Base-by-base conservation (phyloP, 2,797 vertebrate species). In the Anguilla obscura region DNA sequence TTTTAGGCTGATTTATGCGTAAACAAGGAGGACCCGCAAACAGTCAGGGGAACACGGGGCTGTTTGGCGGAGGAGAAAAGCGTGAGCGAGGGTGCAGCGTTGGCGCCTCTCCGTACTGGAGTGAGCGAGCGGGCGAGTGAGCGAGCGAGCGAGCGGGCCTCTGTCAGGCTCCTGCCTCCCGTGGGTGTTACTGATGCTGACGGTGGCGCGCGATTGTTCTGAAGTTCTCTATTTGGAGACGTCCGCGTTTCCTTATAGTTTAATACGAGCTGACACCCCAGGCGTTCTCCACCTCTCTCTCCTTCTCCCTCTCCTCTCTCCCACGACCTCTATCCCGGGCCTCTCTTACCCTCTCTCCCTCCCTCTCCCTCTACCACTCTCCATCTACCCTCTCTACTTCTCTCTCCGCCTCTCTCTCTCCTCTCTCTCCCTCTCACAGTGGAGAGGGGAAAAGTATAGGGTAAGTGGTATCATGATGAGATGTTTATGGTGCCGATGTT, bases 401-500 rank as follows among this genome's bases (percentile, higher is more conserved):
- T 56, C 54, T 56, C 54, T 56, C 54, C 2, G 10, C 14, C 54
- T 56, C 14, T 1, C 54, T 56, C 54, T 56, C 12, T 56, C 54
- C 1, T 2, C 36, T 56, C 54, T 56, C 54, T 56, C 54, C 12
- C 54, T 56, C 9, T 60, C 89, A 87, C 89, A 52, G 18, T 1
- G 10, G 71, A 33, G 50, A 40, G 33, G 87, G 91, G 56, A 88
- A 88, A 93, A 93, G 89, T 93, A 93, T 87, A 92, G 91, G 91
- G 90, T 91, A 89, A 92, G 88, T 79, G 88, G 76, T 88, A 74
- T 66, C 87, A 87, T 91, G 93, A 93, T 93, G 90, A 92, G 92
- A 93, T 92, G 91, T 93, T 94, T 91, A 92, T 90, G 87, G 90
- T 89, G 89, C 85, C 69, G 86, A 36, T 90, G 90, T 86, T 91